Evolutionary conservation across 1,140 invertebrate genomes (phyloP).

Genomic region (Bilobella aurantiaca): DNA sequence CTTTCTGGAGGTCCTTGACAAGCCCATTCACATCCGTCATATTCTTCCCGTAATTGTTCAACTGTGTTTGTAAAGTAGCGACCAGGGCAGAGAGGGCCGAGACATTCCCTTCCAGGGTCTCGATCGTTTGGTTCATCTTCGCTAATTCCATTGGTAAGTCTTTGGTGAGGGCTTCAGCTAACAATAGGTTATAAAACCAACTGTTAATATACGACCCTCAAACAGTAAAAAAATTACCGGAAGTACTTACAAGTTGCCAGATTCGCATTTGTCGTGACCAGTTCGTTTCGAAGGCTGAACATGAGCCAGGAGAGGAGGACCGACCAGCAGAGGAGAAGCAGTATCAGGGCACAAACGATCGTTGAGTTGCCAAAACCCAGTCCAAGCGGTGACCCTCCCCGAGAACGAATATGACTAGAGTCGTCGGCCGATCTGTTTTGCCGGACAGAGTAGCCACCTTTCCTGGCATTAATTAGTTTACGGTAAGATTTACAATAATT

Average conservation of each 20-base stretch:
- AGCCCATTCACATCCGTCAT: not conserved
- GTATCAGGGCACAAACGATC: not conserved
- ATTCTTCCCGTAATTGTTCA: not conserved
- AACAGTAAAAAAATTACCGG: not conserved
- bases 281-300: slow-evolving; percentile 2
- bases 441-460: not conserved
- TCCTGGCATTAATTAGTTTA: not conserved
- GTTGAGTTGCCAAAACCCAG: not conserved
- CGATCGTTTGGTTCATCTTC: not conserved
- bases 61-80: not conserved
- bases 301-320: slow-evolving; percentile 2
- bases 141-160: not conserved
- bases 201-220: not conserved
- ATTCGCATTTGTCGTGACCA: not conserved
- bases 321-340: not conserved
- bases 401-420: not conserved
- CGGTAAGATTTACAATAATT: no score
- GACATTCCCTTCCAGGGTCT: not conserved
- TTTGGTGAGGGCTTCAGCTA: slow-evolving; percentile 2
- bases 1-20: not conserved
- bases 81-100: not conserved
- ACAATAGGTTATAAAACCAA: not conserved
- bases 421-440: not conserved
- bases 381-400: not conserved
- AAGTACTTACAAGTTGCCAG: not conserved